Conservation (phyloP, 2,113 vertebrate genomes). For the Atlantisia rogersi region DNA sequence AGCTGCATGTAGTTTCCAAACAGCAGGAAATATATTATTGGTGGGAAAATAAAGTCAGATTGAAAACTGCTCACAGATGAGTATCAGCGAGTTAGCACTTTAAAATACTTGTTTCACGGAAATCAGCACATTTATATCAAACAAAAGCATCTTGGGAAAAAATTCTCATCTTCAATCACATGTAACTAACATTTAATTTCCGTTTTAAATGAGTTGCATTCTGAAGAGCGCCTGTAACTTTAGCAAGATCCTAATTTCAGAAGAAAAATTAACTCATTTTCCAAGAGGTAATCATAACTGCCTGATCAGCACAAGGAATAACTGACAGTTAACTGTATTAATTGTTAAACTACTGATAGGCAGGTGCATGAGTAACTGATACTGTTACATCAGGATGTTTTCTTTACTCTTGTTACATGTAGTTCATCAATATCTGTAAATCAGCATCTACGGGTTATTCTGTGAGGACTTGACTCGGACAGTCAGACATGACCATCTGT, state of each 20-base stretch:
- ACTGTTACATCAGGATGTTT: not conserved
- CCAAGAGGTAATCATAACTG: not conserved
- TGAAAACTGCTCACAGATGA: conserved; percentile 26
- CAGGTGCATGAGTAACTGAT: not conserved
- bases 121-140: not conserved
- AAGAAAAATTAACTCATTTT: not conserved
- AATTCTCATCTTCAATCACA: not conserved
- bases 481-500: not conserved
- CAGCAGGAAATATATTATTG: conserved; percentile 32
- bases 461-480: not conserved
- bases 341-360: not conserved
- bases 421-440: not conserved
- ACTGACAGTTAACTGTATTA: not conserved
- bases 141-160: not conserved
- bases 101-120: conserved; percentile 5
- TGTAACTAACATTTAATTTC: not conserved
- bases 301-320: not conserved
- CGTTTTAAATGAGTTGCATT: not conserved
- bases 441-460: not conserved
- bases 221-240: not conserved
- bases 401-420: not conserved
- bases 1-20: conserved; percentile 53
- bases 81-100: conserved; percentile 3
- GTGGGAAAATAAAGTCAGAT: conserved; percentile 50
- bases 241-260: not conserved